Conservation (phyloP, 2,113 vertebrate species). For the Lonchura striata region DNA sequence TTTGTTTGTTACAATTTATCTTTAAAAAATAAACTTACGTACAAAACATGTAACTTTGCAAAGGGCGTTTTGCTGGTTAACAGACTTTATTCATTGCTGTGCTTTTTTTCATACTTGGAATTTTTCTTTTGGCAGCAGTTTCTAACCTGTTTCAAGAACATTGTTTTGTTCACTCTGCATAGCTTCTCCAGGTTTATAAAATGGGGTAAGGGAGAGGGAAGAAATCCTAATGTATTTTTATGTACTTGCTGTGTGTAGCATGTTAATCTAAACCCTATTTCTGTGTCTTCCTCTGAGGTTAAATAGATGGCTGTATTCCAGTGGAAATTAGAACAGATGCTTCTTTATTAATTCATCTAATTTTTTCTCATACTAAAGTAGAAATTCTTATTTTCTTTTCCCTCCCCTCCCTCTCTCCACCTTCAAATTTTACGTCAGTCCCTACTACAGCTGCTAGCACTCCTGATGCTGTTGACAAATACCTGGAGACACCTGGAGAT, state of each 20-base stretch:
- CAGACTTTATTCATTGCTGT: neutral
- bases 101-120: neutral
- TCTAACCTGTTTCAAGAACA: neutral
- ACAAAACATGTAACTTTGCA: neutral
- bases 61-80: neutral
- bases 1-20: neutral
- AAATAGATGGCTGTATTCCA: neutral
- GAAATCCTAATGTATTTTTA: neutral
- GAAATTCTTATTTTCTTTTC: neutral
- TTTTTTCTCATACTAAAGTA: neutral
- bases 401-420: neutral
- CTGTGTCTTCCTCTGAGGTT: neutral
- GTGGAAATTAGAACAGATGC: neutral
- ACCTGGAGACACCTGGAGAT: slow-evolving; percentile 93
- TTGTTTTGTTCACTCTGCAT: neutral
- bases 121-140: neutral
- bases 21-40: neutral
- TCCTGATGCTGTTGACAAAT: slow-evolving; percentile 93
- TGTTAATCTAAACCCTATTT: neutral
- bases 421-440: slow-evolving; percentile 72
- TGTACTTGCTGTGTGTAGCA: neutral
- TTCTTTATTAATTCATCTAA: neutral
- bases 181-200: neutral
- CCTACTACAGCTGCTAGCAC: slow-evolving; percentile 92
- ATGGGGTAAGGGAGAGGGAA: neutral